These are phyloP conservation scores for Coenonympha arcania DNA, from an alignment of 2,888 invertebrate species.

Conservation along the genomic window DNA sequence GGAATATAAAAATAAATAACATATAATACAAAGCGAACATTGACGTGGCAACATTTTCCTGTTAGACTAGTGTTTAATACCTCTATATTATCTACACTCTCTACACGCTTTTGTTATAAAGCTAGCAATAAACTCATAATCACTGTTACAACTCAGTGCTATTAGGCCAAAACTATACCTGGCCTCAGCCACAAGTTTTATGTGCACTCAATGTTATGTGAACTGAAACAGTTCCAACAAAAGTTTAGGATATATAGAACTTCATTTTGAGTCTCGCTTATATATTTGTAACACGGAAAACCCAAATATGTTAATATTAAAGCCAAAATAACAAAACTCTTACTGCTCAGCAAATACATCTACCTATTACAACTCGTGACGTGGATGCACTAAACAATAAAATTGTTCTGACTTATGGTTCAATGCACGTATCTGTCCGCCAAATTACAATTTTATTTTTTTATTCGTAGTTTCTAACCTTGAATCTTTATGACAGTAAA, in stretches of 20 bases:
- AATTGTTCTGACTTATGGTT: not conserved
- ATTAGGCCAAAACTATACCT: constrained; percentile 31
- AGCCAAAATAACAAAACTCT: constrained; percentile 8
- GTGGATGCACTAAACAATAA: not conserved
- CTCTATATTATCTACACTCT: constrained; percentile 64
- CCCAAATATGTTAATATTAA: constrained; percentile 4
- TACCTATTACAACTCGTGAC: constrained; percentile 15
- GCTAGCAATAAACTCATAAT: constrained; percentile 31
- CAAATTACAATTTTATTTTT: too few species aligned
- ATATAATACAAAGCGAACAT: constrained; percentile 71
- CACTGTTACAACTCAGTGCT: constrained; percentile 28
- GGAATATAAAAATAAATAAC: constrained; percentile 69
- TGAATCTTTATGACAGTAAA: too few species aligned
- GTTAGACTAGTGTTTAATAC: constrained; percentile 70
- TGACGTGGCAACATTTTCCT: constrained; percentile 70
- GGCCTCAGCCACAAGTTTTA: constrained; percentile 21
- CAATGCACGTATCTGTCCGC: too few species aligned
- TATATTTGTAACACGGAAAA: too few species aligned
- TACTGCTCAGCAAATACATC: constrained; percentile 8
- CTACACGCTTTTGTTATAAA: constrained; percentile 35
- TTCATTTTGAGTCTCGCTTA: not conserved
- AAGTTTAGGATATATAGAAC: not conserved
- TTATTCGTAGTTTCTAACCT: too few species aligned
- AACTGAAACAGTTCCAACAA: constrained; percentile 15
- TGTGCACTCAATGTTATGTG: constrained; percentile 22